Base-by-base conservation (phyloP, 2,797 vertebrate genomes). In the Antrozous pallidus region DNA sequence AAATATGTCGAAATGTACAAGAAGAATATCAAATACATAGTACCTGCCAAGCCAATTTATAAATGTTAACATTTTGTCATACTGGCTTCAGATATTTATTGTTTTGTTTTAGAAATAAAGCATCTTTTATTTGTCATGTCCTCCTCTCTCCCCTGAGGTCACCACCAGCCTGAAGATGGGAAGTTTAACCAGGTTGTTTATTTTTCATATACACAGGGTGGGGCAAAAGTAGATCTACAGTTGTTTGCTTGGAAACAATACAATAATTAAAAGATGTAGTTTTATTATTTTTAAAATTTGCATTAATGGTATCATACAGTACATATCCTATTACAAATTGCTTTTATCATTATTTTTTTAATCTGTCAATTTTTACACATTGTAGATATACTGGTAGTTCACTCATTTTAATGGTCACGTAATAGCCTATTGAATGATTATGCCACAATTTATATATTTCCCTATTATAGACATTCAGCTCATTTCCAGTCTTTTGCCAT, bases 81-180 rank as follows among this genome's bases (percentile, higher is more conserved):
- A 47, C 38, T 88, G 91, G 22, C 77, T 69, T 87, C n/a, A 91
- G 13, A 69, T 95, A 47, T 47, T 63, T 54, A 8, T 45, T 85
- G 36, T 75, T 49, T 91, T 78, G 45, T 75, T 88, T 93, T 65
- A 80, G 63, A 94, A 91, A 56, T 69, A 75, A 71, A 54, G 1
- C 2, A 65, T 10, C 0, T 38, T 84, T 84, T 73, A 1, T 40
- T 22, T 84, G 12, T 38, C 73, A 31, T 20, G 8, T 42, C 40
- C 3, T 4, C 18, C 22, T 28, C 40, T 67, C 18, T 61, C 42
- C 28, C 47, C 33, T 28, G 58, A 86, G 16, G 49, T 75, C 18
- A 80, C 17, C 9, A 49, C 47, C 51, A 87, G 4, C 58, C 49
- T 65, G 33, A 93, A 51, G 12, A 8, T 91, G 63, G 28, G 38